Evolutionary conservation across 1,140 invertebrate species (phyloP).

Genomic region (Chelonus insularis): DNA sequence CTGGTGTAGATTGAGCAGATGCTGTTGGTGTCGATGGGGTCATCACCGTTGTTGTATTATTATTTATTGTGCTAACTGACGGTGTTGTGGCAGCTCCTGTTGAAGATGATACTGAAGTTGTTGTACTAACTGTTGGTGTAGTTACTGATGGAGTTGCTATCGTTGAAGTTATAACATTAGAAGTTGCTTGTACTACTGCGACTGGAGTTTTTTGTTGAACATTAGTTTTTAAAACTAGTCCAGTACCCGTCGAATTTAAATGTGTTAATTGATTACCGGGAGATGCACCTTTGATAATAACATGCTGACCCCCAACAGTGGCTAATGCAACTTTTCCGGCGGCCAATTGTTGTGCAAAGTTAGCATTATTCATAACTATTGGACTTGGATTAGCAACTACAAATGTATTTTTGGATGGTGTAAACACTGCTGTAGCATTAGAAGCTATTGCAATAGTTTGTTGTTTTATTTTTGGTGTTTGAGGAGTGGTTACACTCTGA

Average conservation of each 20-base stretch:
- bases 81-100: constrained; percentile 28
- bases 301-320: constrained; percentile 81
- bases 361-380: constrained; percentile 75
- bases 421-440: constrained; percentile 31
- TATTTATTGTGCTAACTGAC: no score
- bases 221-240: constrained; percentile 52
- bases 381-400: constrained; percentile 61
- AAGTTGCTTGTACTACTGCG: not conserved
- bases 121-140: constrained; percentile 36
- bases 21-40: constrained; percentile 22
- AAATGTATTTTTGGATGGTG: constrained; percentile 46
- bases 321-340: constrained; percentile 80
- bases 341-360: constrained; percentile 74
- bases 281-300: constrained; percentile 69
- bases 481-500: constrained; percentile 47
- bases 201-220: constrained; percentile 6
- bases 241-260: constrained; percentile 49
- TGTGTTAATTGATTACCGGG: constrained; percentile 70
- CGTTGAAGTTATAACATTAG: constrained; percentile 4
- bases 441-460: constrained; percentile 35
- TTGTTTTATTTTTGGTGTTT: constrained; percentile 40
- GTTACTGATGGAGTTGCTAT: constrained; percentile 35
- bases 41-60: no score
- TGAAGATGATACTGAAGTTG: constrained; percentile 25
- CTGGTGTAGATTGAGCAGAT: constrained; percentile 23